These are phyloP conservation scores for Gambusia yucatana DNA, from an alignment of 2,797 vertebrate species.

Conservation along the genomic window DNA sequence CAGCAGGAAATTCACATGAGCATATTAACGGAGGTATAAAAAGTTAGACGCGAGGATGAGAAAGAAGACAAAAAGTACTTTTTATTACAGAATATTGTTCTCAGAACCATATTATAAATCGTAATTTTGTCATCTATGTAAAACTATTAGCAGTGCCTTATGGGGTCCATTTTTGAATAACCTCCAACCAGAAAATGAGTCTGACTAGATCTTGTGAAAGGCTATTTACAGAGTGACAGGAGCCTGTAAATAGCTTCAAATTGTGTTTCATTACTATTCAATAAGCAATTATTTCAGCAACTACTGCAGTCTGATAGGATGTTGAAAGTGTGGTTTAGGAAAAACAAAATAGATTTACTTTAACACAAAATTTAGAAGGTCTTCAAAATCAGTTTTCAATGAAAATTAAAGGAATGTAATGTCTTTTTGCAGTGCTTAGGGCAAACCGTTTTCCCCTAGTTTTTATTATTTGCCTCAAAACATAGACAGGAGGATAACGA, in stretches of 20 bases:
- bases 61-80: conserved; percentile 1
- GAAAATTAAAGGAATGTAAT: neutral
- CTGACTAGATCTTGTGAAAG: conserved; percentile 11
- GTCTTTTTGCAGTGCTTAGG: conserved; percentile 14
- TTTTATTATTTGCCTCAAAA: conserved; percentile 64
- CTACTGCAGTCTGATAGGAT: conserved; percentile 18
- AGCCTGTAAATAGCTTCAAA: conserved; percentile 46
- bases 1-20: neutral
- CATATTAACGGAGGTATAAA: neutral
- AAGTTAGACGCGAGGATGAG: neutral
- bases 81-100: conserved; percentile 37
- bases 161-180: conserved; percentile 46
- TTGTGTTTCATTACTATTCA: conserved; percentile 39
- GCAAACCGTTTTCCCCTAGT: conserved; percentile 47
- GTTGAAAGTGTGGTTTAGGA: conserved; percentile 20
- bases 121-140: conserved; percentile 30
- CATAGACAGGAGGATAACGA: conserved; percentile 30
- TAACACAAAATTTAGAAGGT: conserved; percentile 36
- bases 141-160: conserved; percentile 40
- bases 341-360: conserved; percentile 9
- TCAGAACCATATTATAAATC: conserved; percentile 41
- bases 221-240: conserved; percentile 32
- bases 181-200: conserved; percentile 33
- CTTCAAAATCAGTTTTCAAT: conserved; percentile 9
- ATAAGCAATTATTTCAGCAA: conserved; percentile 28